These are phyloP conservation scores for Trypoxylon attenuatum DNA, from an alignment of 2,888 invertebrate genomes.

Conservation along the genomic window DNA sequence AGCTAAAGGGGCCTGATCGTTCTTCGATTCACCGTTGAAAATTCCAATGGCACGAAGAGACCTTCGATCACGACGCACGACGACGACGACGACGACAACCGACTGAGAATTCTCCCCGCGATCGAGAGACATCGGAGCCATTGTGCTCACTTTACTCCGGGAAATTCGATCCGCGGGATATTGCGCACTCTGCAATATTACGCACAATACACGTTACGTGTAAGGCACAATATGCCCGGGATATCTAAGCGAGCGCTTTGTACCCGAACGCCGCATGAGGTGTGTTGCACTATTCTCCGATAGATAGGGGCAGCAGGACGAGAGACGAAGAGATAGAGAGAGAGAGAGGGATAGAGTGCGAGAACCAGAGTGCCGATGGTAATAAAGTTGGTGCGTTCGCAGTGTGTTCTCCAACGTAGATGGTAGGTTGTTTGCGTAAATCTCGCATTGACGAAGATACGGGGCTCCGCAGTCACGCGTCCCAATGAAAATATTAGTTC, in stretches of 20 bases:
- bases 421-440: slow-evolving; percentile 29
- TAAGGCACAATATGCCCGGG: background rate
- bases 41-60: background rate
- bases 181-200: slow-evolving; percentile 21
- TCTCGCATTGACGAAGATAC: slow-evolving; percentile 1
- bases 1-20: background rate
- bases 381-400: no score
- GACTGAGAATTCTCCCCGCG: no score
- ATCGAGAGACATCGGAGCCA: slow-evolving; percentile 36
- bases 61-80: slow-evolving; percentile 18
- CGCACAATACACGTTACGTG: slow-evolving; percentile 6
- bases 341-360: no score
- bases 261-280: slow-evolving; percentile 1
- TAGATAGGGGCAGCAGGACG: no score
- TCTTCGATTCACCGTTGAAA: background rate
- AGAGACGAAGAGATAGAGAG: no score
- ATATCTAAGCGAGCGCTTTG: slow-evolving; percentile 9
- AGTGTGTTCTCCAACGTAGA: no score
- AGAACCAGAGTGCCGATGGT: no score
- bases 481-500: background rate
- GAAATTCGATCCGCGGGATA: slow-evolving; percentile 39
- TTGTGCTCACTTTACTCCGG: slow-evolving; percentile 34
- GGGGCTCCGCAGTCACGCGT: background rate
- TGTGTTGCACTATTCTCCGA: no score
- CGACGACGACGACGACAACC: background rate